Evolutionary conservation across 2,113 vertebrate genomes (phyloP), one percentile per base, ranked within the genome.

Genomic region (Ictalurus punctatus): DNA sequence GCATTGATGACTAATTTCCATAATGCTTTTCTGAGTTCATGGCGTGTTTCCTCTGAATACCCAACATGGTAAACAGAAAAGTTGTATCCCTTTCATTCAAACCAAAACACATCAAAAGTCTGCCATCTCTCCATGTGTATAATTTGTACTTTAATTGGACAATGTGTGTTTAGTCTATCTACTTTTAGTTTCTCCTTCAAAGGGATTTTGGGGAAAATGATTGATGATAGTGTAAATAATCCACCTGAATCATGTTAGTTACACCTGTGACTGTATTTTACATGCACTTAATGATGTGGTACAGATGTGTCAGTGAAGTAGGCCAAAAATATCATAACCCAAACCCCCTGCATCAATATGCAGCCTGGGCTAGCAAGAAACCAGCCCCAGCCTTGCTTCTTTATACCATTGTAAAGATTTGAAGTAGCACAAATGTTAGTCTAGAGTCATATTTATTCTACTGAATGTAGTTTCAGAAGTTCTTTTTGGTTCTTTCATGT

Each of bases 1-100:
- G 76, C 23, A 52, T 27, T 54, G 30, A 34, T 61, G 56, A 83
- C 81, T 83, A 61, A 83, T 83, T 83, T 83, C 81, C 81, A 4
- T 83, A 83, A 61, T 61, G 25, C 81, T 13, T 52, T 37, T 40
- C 80, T 82, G 56, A n/a, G 16, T 82, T 59, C 80, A 59, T 82
- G 54, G 17, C 17, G 0, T 82, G 19, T 83, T 83, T 83, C 56
- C 30, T 25, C 30, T 40, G n/a, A 83, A 61, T 61, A 83, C 56
- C 30, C 52, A 37, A 56, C 52, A 81, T 81, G 78, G 52, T 81
- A 81, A 81, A 81, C 16, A 56, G 27, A 79, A 79, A 54, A 8
- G 40, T 27, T 48, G 40, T 48, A 78, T 48, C 40, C 74, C 74
- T 78, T 48, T 78, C 74, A 48, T 78, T 78, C 40, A 52, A 48